Evolutionary conservation across 2,113 vertebrate genomes (phyloP), one percentile per base, ranked within the genome.

Genomic region (Lamprotornis superbus): DNA sequence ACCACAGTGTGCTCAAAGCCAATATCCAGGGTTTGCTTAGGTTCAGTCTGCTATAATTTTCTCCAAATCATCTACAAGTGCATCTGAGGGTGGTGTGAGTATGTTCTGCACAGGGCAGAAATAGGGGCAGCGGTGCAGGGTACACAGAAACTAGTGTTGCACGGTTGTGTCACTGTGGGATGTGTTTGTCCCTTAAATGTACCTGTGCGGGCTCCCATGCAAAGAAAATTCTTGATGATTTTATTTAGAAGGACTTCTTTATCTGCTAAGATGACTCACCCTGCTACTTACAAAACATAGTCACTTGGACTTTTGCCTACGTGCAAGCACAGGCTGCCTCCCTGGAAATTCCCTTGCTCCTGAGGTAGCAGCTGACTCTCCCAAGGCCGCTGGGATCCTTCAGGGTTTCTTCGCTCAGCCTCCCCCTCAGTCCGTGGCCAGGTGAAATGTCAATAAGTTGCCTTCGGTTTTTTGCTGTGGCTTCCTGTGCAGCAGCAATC

Each of bases 141-240:
- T 61, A 12, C 11, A 7, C 15, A 77, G 53, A 49, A 65, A 50
- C 8, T 24, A 19, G 24, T 37, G 23, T 25, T 50, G 40, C 4
- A 0, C 2, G 16, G 21, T 22, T 3, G 0, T 31, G 67, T 50
- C n/a, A 15, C 39, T 7, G 3, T 31, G 11, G n/a, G 31, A 46
- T 37, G 23, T 31, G 9, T 47, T 44, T 5, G 1, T 7, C n/a
- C 49, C 40, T 75, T 75, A 52, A 15, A 19, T 33, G 23, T 56
- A 39, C 19, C n/a, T 3, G 1, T 33, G 12, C 0, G 0, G 23
- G 20, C 30, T 96, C 33, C 27, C 8, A 2, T 50, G 19, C 40
- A 61, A 53, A 56, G 10, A 47, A 13, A 47, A 33, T 5, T 56
- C 15, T 23, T 56, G 7, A 11, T 78, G 13, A 3, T 65, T 86